phyloP scores from a whole-genome alignment of 2,797 vertebrate species.

The Sebastolobus alascanus region DNA sequence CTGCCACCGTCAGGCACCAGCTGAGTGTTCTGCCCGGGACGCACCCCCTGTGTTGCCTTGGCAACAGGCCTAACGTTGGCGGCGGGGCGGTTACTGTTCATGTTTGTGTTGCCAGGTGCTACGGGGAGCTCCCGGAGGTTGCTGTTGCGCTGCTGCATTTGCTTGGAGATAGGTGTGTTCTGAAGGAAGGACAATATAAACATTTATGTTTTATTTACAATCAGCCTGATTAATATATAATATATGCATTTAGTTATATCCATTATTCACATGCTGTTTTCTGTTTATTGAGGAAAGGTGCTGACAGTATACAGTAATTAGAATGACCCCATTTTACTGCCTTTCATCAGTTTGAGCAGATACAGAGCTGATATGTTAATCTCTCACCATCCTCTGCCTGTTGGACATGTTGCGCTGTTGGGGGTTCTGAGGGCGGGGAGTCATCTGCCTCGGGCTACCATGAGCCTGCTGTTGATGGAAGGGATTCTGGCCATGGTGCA shows the following conservation, averaged over 20 bases:
- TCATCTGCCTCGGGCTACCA: conserved; percentile 87
- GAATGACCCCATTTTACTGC: background rate
- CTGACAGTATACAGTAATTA: background rate
- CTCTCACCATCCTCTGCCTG: conserved; percentile 90
- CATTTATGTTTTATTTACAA: background rate
- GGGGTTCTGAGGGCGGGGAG: conserved; percentile 87
- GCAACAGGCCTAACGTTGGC: conserved; percentile 87
- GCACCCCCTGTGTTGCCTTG: conserved; percentile 77
- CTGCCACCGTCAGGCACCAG: conserved; percentile 63
- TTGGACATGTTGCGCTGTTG: conserved; percentile 84
- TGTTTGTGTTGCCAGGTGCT: conserved; percentile 88
- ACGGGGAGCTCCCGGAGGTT: conserved; percentile 95
- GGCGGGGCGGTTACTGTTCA: conserved; percentile 78
- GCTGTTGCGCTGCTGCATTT: conserved; percentile 92
- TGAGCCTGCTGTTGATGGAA: conserved; percentile 92
- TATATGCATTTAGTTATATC: background rate
- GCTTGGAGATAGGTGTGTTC: conserved; percentile 88
- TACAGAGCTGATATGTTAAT: conserved; percentile 39
- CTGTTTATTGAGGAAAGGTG: background rate
- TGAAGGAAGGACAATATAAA: conserved; percentile 64
- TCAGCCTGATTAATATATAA: background rate
- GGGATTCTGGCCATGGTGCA: conserved; percentile 91
- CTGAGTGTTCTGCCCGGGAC: conserved; percentile 74
- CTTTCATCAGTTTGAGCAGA: conserved; percentile 22
- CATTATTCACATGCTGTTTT: background rate